A percentile compares a stretch with the other conserved stretches of the same genome.
Conservation (phyloP, 2,888 invertebrate species). For the Hydrotaea diabolus region DNA sequence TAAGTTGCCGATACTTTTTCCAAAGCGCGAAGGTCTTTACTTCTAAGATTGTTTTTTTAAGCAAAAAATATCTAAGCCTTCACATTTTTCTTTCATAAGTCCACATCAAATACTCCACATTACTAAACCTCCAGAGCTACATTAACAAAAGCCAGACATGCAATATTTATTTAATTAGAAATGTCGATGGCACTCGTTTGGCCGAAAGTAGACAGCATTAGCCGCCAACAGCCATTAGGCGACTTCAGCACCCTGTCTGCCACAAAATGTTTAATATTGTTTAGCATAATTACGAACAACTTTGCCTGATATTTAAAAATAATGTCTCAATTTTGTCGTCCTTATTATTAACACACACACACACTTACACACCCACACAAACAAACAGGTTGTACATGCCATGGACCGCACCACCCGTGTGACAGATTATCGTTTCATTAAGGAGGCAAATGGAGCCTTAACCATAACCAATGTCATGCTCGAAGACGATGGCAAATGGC, state of each 20-base stretch:
- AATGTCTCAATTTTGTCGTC: constrained; percentile 33
- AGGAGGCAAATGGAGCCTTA: constrained; percentile 80
- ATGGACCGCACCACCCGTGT: constrained; percentile 80
- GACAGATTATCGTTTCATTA: constrained; percentile 81
- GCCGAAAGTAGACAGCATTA: not conserved
- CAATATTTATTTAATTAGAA: not conserved
- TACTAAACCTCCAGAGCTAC: not conserved
- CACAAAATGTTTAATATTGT: constrained; percentile 31
- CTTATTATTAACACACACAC: constrained; percentile 8
- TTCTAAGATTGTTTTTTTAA: too few relatives aligned
- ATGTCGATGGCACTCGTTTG: not conserved
- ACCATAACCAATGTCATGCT: constrained; percentile 81
- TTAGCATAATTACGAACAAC: constrained; percentile 17
- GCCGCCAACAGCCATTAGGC: not conserved
- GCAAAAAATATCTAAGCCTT: too few relatives aligned
- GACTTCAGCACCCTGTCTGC: not conserved
- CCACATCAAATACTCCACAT: not conserved
- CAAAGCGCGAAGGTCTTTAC: too few relatives aligned
- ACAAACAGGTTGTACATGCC: constrained; percentile 79
- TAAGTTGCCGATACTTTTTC: too few relatives aligned
- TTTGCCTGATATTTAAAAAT: constrained; percentile 12
- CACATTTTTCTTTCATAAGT: too few relatives aligned
- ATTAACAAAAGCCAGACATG: not conserved
- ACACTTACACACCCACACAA: not conserved
- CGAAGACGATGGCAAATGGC: constrained; percentile 88